Base-by-base conservation (phyloP, 2,888 invertebrate genomes). In the Spisula subtruncata region DNA sequence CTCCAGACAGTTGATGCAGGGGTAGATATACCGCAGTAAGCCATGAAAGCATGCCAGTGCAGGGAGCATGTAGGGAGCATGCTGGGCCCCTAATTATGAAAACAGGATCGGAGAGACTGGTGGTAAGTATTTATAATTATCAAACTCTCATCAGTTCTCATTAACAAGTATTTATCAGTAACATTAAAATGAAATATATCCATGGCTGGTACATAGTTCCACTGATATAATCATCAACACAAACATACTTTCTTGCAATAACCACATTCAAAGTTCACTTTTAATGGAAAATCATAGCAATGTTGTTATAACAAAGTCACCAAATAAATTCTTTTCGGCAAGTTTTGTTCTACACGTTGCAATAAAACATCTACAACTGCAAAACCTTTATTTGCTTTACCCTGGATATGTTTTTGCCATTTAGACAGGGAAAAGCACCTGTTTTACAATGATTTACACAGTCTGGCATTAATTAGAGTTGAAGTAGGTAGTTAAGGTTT, bases 381-480 rank as follows among this genome's bases (percentile, higher is more conserved):
- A 75, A 8, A 32, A 75, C 18, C 25, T 75, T 75, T 75, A 35
- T 75, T 35, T 75, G 35, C 35, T 75, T 83, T 66, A 66, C 32
- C 4, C 46, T 32, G 66, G 46, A 46, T 32, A 83, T 20, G 75
- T 84, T 84, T 83, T 84, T 84, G 51, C 46, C 32, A 71, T 84
- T 84, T 51, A 48, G 20, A 51, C 35, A 16, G 75, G 32, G 80
- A 80, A 41, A 66, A 87, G 87, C 87, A 88, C 87, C 87, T 88
- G 87, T 83, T 88, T 75, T 79, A 71, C 80, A 56, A 80, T 88
- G 75, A 88, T 88, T 83, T 83, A 83, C 81, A 20, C 79, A 56
- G 83, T 83, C 87, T 88, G 87, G 87, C 82, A 60, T 51, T 83
- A 83, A 88, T 88, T 87, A 85, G 41, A 25, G 35, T n/a, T 85